Evolutionary conservation across 2,888 invertebrate genomes (phyloP).

Genomic region (Thereva nobilitata): DNA sequence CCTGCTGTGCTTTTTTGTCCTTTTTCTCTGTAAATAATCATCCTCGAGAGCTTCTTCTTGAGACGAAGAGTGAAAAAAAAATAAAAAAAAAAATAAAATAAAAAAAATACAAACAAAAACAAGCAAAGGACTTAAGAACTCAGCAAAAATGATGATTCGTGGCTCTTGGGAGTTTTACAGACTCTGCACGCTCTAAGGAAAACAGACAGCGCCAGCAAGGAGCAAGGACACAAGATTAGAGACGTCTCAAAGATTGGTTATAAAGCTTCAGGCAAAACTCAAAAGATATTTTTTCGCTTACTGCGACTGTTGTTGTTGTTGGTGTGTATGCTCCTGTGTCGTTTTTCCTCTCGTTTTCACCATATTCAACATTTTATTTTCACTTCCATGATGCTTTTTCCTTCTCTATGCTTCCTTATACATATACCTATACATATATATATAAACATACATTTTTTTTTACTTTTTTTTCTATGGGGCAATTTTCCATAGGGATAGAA

Average conservation of each 20-base stretch:
- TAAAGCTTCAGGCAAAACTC: constrained; percentile 18
- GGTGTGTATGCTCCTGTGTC: no score
- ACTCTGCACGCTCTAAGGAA: not conserved
- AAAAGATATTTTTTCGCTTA: not conserved
- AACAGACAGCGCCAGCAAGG: constrained; percentile 3
- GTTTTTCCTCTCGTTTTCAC: no score
- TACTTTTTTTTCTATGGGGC: no score
- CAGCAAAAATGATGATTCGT: constrained; percentile 15
- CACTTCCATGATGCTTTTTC: constrained; percentile 4
- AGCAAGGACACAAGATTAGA: constrained; percentile 12
- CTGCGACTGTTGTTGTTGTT: no score
- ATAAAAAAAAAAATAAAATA: not conserved
- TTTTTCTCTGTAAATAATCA: constrained; percentile 26
- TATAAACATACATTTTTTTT: no score
- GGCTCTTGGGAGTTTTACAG: constrained; percentile 1
- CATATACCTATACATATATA: not conserved
- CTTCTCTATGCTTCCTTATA: constrained; percentile 6
- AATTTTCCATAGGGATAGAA: no score
- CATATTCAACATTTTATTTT: not conserved
- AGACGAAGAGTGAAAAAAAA: constrained; percentile 9
- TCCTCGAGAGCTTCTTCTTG: constrained; percentile 6
- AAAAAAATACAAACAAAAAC: constrained; percentile 5
- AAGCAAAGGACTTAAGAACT: constrained; percentile 14
- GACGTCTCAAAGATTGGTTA: constrained; percentile 25
- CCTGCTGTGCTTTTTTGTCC: not conserved